Evolutionary conservation across 2,888 invertebrate genomes (phyloP), one percentile per base, ranked within the genome.

Genomic region (Drosophila mettleri): DNA sequence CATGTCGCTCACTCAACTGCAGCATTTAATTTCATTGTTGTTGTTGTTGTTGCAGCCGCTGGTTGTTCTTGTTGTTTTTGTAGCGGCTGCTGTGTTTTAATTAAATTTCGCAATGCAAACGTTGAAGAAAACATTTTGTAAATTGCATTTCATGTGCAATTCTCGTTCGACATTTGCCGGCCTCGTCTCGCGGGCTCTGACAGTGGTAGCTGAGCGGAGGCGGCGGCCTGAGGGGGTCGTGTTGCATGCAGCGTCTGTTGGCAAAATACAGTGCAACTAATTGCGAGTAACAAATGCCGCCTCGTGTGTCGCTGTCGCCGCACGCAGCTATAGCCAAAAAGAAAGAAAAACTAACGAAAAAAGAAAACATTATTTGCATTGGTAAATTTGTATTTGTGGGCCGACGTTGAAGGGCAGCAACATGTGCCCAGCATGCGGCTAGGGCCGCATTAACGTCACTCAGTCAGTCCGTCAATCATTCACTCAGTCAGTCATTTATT

Each of bases 251-350:
- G 39, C 60, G 69, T 67, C 82, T 74, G 71, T 69, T 77, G 74
- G 62, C 80, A 69, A 74, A 86, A 72, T 73, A 77, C 79, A 79
- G 77, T 86, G 88, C 74, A 86, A 86, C 89, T 86, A 86, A 86
- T 86, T 86, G 85, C 88, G 81, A 88, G 84, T 88, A 88, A 88
- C 87, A 85, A 83, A 86, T 86, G 84, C 84, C 69, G 88, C 88
- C 75, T 80, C 80, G 69, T 82, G 83, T 82, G 83, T 83, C 79
- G 83, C 86, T 82, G 83, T 79, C 77, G 86, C 75, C 75, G 49
- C 54, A 58, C 43, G 65, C 70, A 51, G 39, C 20, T 38, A 51
- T 53, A 69, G 74, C 66, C 60, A 64, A 69, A 69, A 43, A 39
- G 0, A 2, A 41, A 41, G 20, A 34, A 34, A 20, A 46, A 33